phyloP scores from a whole-genome alignment of 2,888 invertebrate species.

The Taenaris catops region DNA sequence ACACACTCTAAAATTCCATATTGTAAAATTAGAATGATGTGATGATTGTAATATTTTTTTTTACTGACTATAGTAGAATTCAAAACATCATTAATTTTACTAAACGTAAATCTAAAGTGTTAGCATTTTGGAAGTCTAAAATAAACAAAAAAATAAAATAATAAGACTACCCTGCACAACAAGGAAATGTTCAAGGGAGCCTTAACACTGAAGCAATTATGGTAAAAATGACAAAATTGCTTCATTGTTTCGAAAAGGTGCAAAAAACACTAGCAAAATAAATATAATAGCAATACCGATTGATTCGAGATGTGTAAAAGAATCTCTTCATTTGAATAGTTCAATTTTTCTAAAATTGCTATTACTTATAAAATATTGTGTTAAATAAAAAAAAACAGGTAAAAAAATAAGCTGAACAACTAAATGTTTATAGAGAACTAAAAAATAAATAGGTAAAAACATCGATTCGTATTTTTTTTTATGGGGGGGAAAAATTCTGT shows the following conservation, averaged over 20 bases:
- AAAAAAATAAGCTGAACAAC: conserved; percentile 71
- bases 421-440: conserved; percentile 34
- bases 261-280: conserved; percentile 31
- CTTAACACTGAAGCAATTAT: conserved; percentile 36
- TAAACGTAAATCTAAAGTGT: conserved; percentile 33
- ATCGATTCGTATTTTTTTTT: too few relatives aligned
- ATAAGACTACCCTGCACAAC: conserved; percentile 43
- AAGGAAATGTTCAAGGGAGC: conserved; percentile 36
- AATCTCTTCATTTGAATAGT: too few relatives aligned
- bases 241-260: conserved; percentile 29
- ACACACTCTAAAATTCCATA: conserved; percentile 27
- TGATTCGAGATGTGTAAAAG: too few relatives aligned
- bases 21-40: conserved; percentile 22
- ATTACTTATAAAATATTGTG: conserved; percentile 31
- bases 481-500: conserved; percentile 16
- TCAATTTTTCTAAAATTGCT: too few relatives aligned
- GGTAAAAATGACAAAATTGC: conserved; percentile 10
- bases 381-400: conserved; percentile 43
- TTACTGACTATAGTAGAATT: background rate
- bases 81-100: conserved; percentile 13
- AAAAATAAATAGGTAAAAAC: conserved; percentile 20
- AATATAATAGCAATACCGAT: conserved; percentile 22
- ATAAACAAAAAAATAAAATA: conserved; percentile 33
- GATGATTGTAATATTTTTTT: conserved; percentile 8
- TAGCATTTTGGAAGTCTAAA: conserved; percentile 36